Evolutionary conservation across 2,888 invertebrate species (phyloP), one percentile per base, ranked within the genome.

Genomic region (Drosophila sordidula): DNA sequence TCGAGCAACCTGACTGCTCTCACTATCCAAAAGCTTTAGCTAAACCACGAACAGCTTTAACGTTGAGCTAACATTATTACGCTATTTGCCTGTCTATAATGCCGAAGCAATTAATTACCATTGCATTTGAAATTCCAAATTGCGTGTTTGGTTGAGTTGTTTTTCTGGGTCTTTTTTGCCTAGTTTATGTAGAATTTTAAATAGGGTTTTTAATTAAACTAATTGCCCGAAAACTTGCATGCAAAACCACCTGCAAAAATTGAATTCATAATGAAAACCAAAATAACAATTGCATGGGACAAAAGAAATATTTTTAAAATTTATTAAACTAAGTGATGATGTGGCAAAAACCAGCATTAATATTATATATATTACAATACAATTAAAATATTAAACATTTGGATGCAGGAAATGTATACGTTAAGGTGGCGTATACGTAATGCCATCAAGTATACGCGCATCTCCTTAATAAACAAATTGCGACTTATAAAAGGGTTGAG

Each of bases 151-250:
- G 46, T 6, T 46, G 9, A 18, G 39, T 29, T 62, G 8, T 36
- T 29, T 49, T 57, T 11, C 12, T 56, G 44, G 25, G 16, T 14
- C 22, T 14, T n/a, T 39, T 32, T 46, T 25, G 12, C 6, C 5
- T 12, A 42, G 18, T 39, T 26, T 39, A 41, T 51, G 52, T 47
- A 36, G 71, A 78, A 74, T 79, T 67, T 77, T 57, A 61, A 72
- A 71, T 52, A 41, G 54, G 47, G 47, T 63, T 56, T 59, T 67
- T 70, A 83, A 88, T 86, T 83, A 70, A 69, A 67, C 75, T 88
- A 86, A 87, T 88, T 83, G 86, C 32, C 42, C 25, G 16, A 46
- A 52, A 72, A 58, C 41, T 45, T 52, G 54, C 22, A 42, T 26
- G 8, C 38, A 46, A 22, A 57, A 57, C n/a, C 12, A 9, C 6